A percentile compares a stretch with the other conserved stretches of the same genome.
Evolutionary conservation across 2,888 invertebrate genomes (phyloP).

Genomic region (Aleiodes testaceus): DNA sequence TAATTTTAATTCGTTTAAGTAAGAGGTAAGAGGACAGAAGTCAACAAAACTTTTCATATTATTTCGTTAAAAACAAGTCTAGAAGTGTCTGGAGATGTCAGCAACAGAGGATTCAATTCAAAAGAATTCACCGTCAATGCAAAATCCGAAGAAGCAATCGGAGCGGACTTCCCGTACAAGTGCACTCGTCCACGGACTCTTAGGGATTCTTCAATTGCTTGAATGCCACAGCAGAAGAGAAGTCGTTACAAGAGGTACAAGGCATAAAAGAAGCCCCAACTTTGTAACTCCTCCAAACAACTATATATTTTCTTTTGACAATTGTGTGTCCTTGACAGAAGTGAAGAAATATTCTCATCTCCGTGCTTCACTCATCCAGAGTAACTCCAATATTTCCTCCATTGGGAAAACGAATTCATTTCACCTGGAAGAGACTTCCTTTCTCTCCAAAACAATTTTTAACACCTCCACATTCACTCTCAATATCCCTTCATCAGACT

Average conservation of each 20-base stretch:
- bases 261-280: slow-evolving; percentile 22
- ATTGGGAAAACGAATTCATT: not conserved
- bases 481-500: not conserved
- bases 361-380: slow-evolving; percentile 9
- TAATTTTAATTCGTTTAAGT: not conserved
- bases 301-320: slow-evolving; percentile 18
- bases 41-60: not conserved
- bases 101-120: not conserved
- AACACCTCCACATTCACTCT: too few species aligned
- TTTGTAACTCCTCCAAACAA: slow-evolving; percentile 28
- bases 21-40: not conserved
- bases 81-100: slow-evolving; percentile 21
- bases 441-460: too few species aligned
- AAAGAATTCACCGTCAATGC: slow-evolving; percentile 21
- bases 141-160: slow-evolving; percentile 36
- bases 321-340: slow-evolving; percentile 28
- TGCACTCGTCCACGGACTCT: slow-evolving; percentile 34
- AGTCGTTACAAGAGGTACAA: slow-evolving; percentile 1
- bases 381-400: not conserved
- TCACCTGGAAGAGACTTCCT: not conserved
- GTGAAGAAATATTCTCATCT: slow-evolving; percentile 28
- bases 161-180: slow-evolving; percentile 34
- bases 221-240: slow-evolving; percentile 22
- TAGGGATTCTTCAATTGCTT: slow-evolving; percentile 31
- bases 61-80: not conserved